Base-by-base conservation (phyloP, 1,140 invertebrate genomes). In the Zaprionus capensis region DNA sequence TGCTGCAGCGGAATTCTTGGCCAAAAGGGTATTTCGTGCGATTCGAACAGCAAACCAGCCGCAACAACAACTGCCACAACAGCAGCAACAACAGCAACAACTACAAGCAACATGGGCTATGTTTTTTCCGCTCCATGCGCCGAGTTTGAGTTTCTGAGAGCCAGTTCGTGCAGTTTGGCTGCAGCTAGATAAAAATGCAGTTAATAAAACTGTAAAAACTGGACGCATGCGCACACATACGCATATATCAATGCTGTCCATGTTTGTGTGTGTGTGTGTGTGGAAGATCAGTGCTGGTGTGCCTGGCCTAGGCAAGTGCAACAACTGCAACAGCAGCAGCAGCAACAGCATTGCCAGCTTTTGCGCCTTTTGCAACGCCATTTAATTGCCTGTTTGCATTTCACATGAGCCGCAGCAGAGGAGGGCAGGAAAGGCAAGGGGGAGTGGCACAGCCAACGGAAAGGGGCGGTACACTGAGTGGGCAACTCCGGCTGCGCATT, bases 161-260 rank as follows among this genome's bases (percentile, higher is more conserved):
- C 85, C 79, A 90, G 85, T 90, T 90, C 86, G 85, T 91, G 85
- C 85, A 88, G 85, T 76, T 74, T 74, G 58, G 77, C 36, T 61
- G 55, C 76, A 70, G 78, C 85, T 82, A 91, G 85, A 91, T 90
- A 90, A 85, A 90, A 90, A 90, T 90, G 85, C 85, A 90, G 85
- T 90, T 90, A 90, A 90, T 90, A 90, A 90, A 90, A 90, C 85
- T 90, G 85, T 90, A 90, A 90, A 90, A 90, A 90, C 85, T 90
- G 85, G 85, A 90, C 85, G 85, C 85, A 90, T 90, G 82, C 82
- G 82, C 82, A 86, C 71, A 78, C 76, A 74, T 49, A 71, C 55
- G 41, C 41, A 46, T 17, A 46, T 46, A 46, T 46, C 41, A 46
- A 46, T 46, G 41, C 41, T 15, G 36, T 38, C 7, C 14, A 4